Conservation (phyloP, 2,113 vertebrate species). For the Pygoscelis antarcticus region DNA sequence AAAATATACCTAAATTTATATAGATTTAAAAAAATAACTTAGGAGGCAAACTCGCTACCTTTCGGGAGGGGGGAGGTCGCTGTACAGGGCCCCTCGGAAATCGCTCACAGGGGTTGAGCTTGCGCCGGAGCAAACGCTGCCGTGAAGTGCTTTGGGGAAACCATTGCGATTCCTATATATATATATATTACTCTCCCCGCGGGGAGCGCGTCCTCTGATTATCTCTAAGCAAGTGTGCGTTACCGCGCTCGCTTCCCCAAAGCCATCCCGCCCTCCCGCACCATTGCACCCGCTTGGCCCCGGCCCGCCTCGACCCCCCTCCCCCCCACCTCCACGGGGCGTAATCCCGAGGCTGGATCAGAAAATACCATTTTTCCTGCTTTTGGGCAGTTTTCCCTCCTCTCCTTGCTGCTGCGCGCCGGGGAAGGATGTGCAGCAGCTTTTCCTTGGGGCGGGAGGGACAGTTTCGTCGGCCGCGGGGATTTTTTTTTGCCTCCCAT, state of each 20-base stretch:
- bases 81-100: background rate
- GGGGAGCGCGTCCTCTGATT: background rate
- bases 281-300: slow-evolving; percentile 47
- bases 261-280: background rate
- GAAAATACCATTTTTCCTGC: background rate
- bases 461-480: rapidly evolving
- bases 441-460: background rate
- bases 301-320: background rate
- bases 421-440: background rate
- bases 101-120: background rate
- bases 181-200: rapidly evolving
- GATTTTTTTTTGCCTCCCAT: background rate
- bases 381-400: background rate
- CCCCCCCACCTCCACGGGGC: background rate
- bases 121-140: rapidly evolving
- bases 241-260: background rate
- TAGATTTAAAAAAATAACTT: slow-evolving; percentile 69
- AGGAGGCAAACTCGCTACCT: background rate
- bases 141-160: background rate
- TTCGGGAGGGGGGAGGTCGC: background rate
- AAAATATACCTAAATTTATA: slow-evolving; percentile 70
- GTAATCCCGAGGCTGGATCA: background rate
- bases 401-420: background rate
- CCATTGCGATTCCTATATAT: background rate
- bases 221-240: slow-evolving; percentile 4